A percentile compares a stretch with the other conserved stretches of the same genome.
These are phyloP conservation scores for Timandra comae DNA, from an alignment of 2,888 invertebrate species.

Conservation along the genomic window DNA sequence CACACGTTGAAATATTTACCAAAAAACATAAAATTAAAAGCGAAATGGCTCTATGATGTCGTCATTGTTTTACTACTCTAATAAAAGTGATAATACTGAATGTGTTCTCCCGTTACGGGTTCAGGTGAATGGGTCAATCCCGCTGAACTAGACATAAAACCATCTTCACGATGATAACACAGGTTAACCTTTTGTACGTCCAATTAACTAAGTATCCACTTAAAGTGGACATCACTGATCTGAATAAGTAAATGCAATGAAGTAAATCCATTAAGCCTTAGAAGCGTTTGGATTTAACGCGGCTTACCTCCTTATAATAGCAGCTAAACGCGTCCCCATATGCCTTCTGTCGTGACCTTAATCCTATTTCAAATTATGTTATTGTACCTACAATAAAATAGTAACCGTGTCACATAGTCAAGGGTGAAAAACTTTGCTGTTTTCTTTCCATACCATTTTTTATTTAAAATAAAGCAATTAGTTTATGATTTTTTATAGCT, in stretches of 20 bases:
- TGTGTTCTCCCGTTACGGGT: conserved; percentile 14
- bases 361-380: conserved; percentile 18
- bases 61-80: conserved; percentile 5
- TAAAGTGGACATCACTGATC: conserved; percentile 46
- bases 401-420: too few species aligned
- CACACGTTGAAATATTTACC: too few species aligned
- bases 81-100: conserved; percentile 14
- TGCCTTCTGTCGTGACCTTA: conserved; percentile 29
- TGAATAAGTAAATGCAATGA: conserved; percentile 64
- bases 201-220: conserved; percentile 54
- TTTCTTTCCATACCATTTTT: too few species aligned
- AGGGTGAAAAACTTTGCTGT: too few species aligned
- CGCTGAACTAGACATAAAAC: conserved; percentile 19
- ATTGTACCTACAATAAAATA: too few species aligned
- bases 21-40: too few species aligned
- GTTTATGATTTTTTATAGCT: too few species aligned
- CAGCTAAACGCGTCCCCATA: conserved; percentile 39
- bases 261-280: conserved; percentile 59
- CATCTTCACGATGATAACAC: conserved; percentile 14
- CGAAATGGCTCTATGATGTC: background rate
- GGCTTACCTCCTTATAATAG: conserved; percentile 56
- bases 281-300: conserved; percentile 51
- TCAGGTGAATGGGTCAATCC: conserved; percentile 13
- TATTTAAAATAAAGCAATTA: too few species aligned
- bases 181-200: conserved; percentile 30